These are phyloP conservation scores for Sorex fumeus DNA, from an alignment of 2,113 vertebrate species.

Conservation along the genomic window DNA sequence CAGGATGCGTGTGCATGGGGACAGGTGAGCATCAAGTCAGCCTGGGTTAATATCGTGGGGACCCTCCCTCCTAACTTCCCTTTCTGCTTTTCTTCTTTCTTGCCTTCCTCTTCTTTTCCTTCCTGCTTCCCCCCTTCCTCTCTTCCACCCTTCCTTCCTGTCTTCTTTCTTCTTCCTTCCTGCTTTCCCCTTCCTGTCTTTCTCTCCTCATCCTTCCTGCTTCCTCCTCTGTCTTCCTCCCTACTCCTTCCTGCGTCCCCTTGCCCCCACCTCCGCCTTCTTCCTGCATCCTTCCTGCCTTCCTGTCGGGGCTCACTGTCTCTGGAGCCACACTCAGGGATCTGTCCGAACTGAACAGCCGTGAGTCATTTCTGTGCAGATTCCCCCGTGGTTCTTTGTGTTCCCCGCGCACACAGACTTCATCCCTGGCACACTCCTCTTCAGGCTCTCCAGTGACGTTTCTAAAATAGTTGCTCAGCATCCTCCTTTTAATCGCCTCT, in stretches of 20 bases:
- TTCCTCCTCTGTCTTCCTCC: too few relatives aligned
- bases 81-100: not conserved
- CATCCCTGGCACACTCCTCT: not conserved
- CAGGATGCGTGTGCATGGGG: accelerated
- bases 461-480: not conserved
- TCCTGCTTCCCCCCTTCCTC: too few relatives aligned
- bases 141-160: not conserved
- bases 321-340: not conserved
- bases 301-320: too few relatives aligned
- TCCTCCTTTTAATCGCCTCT: not conserved
- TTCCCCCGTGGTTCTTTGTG: not conserved
- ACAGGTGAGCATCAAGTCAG: not conserved
- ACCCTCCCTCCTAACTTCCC: not conserved
- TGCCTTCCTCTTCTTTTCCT: not conserved
- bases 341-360: not conserved
- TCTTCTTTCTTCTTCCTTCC: not conserved
- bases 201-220: too few relatives aligned
- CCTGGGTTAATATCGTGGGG: not conserved
- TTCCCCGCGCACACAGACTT: not conserved
- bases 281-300: not conserved
- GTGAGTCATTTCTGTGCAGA: not conserved
- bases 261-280: too few relatives aligned
- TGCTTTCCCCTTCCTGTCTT: too few relatives aligned
- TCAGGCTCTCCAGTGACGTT: not conserved
- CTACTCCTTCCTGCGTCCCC: too few relatives aligned